These are phyloP conservation scores for Nymphicus hollandicus DNA, from an alignment of 2,113 vertebrate genomes.

Conservation along the genomic window DNA sequence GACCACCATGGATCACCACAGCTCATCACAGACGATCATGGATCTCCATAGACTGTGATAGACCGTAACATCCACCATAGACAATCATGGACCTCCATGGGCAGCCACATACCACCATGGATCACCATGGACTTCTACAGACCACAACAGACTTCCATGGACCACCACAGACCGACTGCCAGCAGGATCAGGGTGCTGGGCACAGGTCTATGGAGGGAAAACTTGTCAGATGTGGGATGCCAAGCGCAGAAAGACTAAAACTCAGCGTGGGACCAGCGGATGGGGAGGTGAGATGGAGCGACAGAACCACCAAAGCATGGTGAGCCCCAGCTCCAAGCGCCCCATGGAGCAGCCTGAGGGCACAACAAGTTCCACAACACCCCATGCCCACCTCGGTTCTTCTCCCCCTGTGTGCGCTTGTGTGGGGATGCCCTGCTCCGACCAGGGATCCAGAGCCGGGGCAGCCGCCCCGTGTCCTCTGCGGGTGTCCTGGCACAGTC, in stretches of 20 bases:
- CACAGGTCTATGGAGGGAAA: neutral
- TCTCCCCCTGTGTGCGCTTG: neutral
- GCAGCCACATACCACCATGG: neutral
- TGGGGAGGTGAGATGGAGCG: fast-evolving
- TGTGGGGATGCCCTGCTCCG: too few species aligned
- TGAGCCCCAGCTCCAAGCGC: fast-evolving
- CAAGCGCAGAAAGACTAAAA: neutral
- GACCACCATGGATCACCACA: neutral
- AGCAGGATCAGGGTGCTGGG: neutral
- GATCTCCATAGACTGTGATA: neutral
- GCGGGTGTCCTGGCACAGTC: too few species aligned
- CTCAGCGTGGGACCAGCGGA: fast-evolving
- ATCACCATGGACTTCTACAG: neutral
- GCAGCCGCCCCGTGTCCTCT: fast-evolving
- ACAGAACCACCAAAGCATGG: neutral
- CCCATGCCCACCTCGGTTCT: neutral
- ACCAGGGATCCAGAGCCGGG: neutral
- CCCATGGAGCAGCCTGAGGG: neutral
- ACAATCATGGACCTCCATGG: neutral
- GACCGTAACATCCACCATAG: neutral
- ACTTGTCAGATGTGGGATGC: neutral
- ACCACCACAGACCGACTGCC: too few species aligned
- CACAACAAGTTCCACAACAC: fast-evolving
- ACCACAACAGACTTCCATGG: neutral
- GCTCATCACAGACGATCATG: neutral